Evolutionary conservation across 2,797 vertebrate species (phyloP).

Genomic region (Ctenochaetus hawaiiensis): DNA sequence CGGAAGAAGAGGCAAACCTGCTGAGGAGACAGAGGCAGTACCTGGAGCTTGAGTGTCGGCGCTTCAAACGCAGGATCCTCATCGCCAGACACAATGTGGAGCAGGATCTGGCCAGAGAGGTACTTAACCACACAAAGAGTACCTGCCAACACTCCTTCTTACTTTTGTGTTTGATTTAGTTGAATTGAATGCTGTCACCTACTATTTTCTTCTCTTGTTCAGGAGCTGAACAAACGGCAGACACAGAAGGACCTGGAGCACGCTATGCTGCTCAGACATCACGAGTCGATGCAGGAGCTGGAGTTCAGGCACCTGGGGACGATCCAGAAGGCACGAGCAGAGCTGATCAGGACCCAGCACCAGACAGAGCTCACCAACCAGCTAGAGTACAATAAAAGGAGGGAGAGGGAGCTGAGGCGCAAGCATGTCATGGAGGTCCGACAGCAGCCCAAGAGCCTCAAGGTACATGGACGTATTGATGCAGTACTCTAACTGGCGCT

Average conservation of each 20-base stretch:
- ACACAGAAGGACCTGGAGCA: constrained; percentile 99
- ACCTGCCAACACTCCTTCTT: rapidly evolving
- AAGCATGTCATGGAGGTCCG: constrained; percentile 99
- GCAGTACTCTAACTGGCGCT: not conserved
- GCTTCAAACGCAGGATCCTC: constrained; percentile 96
- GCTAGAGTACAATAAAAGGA: constrained; percentile 98
- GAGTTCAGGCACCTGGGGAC: constrained; percentile 96
- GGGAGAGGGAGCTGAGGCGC: constrained; percentile 95
- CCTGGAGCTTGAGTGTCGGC: constrained; percentile 95
- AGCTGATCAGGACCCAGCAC: constrained; percentile 98
- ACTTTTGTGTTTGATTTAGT: not conserved
- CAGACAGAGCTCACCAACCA: constrained; percentile 99
- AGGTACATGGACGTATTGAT: constrained; percentile 81
- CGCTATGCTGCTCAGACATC: constrained; percentile 96
- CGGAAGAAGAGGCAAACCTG: constrained; percentile 97
- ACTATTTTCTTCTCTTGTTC: not conserved
- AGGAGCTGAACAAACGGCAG: constrained; percentile 99
- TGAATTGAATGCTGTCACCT: constrained; percentile 15
- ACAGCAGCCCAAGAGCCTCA: constrained; percentile 96
- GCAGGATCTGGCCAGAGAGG: constrained; percentile 97
- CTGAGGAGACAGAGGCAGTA: constrained; percentile 96
- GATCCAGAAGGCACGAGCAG: constrained; percentile 96
- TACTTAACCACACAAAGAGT: constrained; percentile 77
- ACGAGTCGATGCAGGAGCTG: constrained; percentile 99
- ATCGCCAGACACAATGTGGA: constrained; percentile 96